Percentiles rank a stretch among this genome's conserved stretches.
Evolutionary conservation across 2,797 vertebrate genomes (phyloP).

Genomic region (Bradypus variegatus): DNA sequence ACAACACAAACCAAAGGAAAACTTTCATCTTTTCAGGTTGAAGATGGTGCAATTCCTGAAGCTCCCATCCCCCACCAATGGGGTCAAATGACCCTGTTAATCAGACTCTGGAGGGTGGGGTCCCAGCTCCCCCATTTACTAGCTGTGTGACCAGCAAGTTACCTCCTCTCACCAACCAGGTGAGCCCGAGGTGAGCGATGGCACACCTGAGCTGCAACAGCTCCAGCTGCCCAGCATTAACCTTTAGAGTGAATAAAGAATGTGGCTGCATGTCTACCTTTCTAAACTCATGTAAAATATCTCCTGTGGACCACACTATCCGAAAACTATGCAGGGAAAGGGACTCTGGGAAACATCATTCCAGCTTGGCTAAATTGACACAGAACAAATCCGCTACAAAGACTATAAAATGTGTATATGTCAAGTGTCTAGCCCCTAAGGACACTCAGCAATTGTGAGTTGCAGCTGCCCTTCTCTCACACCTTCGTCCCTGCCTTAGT

Average conservation of each 20-base stretch:
- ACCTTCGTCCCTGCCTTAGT: no score
- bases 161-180: not conserved
- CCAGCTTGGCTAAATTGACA: not conserved
- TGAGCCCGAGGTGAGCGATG: fast-evolving
- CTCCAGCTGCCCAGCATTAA: not conserved
- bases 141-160: not conserved
- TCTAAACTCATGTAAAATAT: not conserved
- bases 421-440: not conserved
- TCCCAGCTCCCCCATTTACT: not conserved
- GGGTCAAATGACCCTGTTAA: not conserved
- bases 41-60: not conserved
- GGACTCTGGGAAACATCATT: not conserved
- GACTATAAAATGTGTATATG: not conserved
- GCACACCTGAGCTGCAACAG: not conserved
- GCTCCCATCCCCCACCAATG: fast-evolving
- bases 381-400: not conserved
- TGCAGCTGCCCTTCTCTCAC: not conserved
- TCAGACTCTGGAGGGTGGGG: not conserved
- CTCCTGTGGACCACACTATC: not conserved
- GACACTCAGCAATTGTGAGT: not conserved
- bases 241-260: not conserved
- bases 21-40: not conserved
- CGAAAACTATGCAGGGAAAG: not conserved
- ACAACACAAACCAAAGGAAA: not conserved
- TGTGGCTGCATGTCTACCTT: not conserved